phyloP scores from a whole-genome alignment of 2,113 vertebrate genomes.

The Sarotherodon lohbergeri region DNA sequence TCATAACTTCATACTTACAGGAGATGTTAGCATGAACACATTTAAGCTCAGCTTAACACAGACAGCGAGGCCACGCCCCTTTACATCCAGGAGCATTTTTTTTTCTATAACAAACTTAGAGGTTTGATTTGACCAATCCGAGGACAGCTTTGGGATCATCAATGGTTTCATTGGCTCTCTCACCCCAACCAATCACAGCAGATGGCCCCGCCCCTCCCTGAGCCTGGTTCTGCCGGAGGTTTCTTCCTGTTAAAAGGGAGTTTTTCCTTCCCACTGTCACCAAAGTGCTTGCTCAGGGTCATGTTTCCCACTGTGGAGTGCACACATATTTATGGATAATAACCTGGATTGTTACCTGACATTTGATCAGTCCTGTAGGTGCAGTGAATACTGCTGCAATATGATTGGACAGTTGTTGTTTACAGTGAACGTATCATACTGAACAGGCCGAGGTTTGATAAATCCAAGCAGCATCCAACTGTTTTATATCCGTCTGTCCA shows the following conservation, averaged over 20 bases:
- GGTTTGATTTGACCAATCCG: background rate
- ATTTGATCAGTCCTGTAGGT: background rate
- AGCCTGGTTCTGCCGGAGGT: no score
- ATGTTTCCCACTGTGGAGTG: background rate
- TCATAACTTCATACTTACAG: background rate
- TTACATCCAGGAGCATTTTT: background rate
- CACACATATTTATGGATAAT: background rate
- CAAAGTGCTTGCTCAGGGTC: background rate
- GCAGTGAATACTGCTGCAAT: background rate
- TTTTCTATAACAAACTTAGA: background rate
- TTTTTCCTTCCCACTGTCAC: no score
- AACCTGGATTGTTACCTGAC: background rate
- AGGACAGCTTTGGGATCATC: background rate
- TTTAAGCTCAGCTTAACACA: background rate
- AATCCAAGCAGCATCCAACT: background rate
- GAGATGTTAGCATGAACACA: background rate
- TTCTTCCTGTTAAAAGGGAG: no score
- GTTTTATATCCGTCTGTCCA: background rate
- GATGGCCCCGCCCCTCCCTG: no score
- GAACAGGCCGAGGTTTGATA: background rate
- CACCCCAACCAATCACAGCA: no score
- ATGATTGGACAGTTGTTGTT: background rate
- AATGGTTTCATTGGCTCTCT: background rate
- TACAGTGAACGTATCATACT: fast-evolving
- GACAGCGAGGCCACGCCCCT: background rate